Conservation (phyloP, 2,888 invertebrate genomes). For the Ennomos fuscantarius region DNA sequence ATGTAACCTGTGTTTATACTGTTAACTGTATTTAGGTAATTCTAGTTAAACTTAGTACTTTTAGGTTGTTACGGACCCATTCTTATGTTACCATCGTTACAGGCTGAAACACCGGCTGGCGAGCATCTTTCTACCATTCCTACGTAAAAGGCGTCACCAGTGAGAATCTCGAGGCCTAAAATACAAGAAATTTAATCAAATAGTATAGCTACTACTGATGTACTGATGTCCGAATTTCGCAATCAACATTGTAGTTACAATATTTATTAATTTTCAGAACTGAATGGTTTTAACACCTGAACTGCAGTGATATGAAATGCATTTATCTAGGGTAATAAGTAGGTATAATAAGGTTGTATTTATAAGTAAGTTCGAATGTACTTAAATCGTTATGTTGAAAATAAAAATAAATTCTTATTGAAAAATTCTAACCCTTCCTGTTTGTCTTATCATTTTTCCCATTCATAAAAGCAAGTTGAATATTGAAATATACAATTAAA, state of each 20-base stretch:
- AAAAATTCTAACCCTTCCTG: constrained; percentile 66
- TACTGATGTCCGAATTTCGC: background rate
- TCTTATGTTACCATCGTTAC: constrained; percentile 36
- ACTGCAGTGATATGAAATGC: constrained; percentile 57
- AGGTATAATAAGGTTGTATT: constrained; percentile 49
- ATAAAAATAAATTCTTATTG: constrained; percentile 81
- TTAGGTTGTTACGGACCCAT: background rate
- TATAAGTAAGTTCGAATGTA: constrained; percentile 48
- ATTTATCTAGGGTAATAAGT: constrained; percentile 66
- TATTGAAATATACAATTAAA: too few species aligned
- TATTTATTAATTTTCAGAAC: background rate
- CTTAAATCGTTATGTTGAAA: constrained; percentile 77
- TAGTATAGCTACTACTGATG: background rate
- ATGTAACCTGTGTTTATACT: too few species aligned
- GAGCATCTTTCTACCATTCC: constrained; percentile 80
- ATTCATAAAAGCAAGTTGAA: too few species aligned
- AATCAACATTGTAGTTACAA: constrained; percentile 1
- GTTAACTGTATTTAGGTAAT: background rate
- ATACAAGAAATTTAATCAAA: constrained; percentile 1
- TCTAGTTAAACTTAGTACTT: background rate
- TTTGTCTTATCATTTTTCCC: too few species aligned
- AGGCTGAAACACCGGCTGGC: constrained; percentile 83
- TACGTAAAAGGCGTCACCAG: constrained; percentile 74
- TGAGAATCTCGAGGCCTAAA: constrained; percentile 41
- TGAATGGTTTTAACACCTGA: constrained; percentile 1